Conservation (phyloP, 2,888 invertebrate species). For the Cephus runcator region DNA sequence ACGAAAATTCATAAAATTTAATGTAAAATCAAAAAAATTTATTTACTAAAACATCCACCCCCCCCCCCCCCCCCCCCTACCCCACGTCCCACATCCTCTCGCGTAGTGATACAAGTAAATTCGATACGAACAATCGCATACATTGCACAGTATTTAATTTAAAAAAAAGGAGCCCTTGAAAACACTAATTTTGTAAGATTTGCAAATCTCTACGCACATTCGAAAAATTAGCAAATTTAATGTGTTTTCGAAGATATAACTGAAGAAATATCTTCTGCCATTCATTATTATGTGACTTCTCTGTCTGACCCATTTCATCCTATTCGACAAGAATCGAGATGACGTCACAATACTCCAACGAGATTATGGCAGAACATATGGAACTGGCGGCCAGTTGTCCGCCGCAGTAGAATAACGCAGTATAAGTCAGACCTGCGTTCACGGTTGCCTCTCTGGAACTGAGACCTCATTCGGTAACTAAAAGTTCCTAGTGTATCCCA, state of each 20-base stretch:
- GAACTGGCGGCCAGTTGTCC: background rate
- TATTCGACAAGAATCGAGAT: background rate
- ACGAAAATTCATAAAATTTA: too few relatives aligned
- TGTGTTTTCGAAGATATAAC: background rate
- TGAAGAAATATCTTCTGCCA: background rate
- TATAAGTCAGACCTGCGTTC: background rate
- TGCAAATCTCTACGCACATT: too few relatives aligned
- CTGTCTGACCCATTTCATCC: background rate
- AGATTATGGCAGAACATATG: background rate
- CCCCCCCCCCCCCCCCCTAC: too few relatives aligned
- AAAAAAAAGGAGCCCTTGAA: too few relatives aligned
- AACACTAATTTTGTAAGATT: too few relatives aligned
- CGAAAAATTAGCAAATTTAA: too few relatives aligned
- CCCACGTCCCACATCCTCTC: too few relatives aligned
- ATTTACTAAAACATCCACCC: too few relatives aligned
- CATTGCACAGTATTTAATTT: too few relatives aligned
- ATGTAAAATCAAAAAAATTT: too few relatives aligned
- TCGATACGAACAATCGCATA: too few relatives aligned
- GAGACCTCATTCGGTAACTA: background rate
- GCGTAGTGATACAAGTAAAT: too few relatives aligned
- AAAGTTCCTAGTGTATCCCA: background rate
- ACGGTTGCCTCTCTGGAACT: background rate
- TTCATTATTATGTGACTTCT: background rate
- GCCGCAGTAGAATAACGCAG: background rate
- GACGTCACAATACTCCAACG: background rate